Base-by-base conservation (phyloP, 2,797 vertebrate species). In the Crenichthys baileyi region DNA sequence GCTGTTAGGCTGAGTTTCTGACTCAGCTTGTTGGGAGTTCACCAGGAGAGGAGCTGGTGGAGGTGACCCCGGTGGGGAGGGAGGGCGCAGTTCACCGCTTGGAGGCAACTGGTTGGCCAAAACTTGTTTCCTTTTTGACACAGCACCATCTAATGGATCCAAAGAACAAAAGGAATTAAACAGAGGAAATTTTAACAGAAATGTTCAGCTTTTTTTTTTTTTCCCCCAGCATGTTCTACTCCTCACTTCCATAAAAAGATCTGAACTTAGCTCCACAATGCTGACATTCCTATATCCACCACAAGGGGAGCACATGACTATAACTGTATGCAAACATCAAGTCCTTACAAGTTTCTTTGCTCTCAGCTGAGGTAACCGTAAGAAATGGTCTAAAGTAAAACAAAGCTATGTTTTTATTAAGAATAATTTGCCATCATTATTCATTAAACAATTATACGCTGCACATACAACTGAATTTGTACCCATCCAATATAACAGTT, bases 51-150 rank as follows among this genome's bases (percentile, higher is more conserved):
- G 94, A 36, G 93, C 90, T 46, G 95, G 85, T 0, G 96, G 96
- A 46, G 96, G 97, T 0, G 96, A 96, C 85, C 96, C 96, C 0
- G 96, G 96, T 29, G 96, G 97, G 73, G 97, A 97, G 4, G 96
- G 97, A 60, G 96, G 97, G 83, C 96, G 96, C 92, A 95, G 96
- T 90, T 97, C 96, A 78, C 92, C 92, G 88, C 96, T 93, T 79
- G 95, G 94, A 93, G 95, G 91, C 86, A 92, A 93, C 83, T 94
- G 95, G 91, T 94, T 89, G 53, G 79, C 89, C 88, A 90, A 94
- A 11, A 61, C 36, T 9, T 84, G 94, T 61, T 97, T 97, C 95
- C 94, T 96, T 85, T 96, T 96, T 92, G 96, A 94, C 92, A 95
- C 75, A 83, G 92, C 93, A 82, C 90, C 94, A 92, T 96, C 95